Percentiles rank a stretch among this genome's conserved stretches.
Evolutionary conservation across 1,140 invertebrate genomes (phyloP).

Genomic region (Drosophila bocki): DNA sequence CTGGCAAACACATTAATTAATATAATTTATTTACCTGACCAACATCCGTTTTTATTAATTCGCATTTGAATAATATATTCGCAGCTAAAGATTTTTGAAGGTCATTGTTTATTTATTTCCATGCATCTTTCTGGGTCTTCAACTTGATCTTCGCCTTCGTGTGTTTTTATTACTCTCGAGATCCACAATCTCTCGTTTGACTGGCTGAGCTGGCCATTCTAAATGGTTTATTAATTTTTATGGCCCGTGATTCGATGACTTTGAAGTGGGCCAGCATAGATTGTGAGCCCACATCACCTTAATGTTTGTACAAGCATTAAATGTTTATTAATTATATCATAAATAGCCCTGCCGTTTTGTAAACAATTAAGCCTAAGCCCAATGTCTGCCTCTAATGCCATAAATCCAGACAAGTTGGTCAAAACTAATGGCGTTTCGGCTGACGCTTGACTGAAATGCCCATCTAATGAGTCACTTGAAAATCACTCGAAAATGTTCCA

Average conservation of each 20-base stretch:
- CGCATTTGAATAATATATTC: slow-evolving; percentile 33
- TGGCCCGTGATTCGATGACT: slow-evolving; percentile 46
- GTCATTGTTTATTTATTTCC: slow-evolving; percentile 48
- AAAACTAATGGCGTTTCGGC: slow-evolving; percentile 37
- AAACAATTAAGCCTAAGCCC: slow-evolving; percentile 32
- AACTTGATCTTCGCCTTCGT: slow-evolving; percentile 53
- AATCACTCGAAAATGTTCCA: slow-evolving; percentile 21
- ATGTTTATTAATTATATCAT: slow-evolving; percentile 55
- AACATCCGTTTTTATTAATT: slow-evolving; percentile 23
- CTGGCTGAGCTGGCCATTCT: slow-evolving; percentile 51
- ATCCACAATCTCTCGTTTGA: slow-evolving; percentile 59
- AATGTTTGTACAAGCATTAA: slow-evolving; percentile 27
- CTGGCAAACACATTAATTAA: background rate
- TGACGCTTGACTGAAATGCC: slow-evolving; percentile 45
- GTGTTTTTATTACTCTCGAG: slow-evolving; percentile 54
- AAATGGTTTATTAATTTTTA: slow-evolving; percentile 54
- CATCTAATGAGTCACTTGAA: slow-evolving; percentile 50
- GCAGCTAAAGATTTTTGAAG: slow-evolving; percentile 50
- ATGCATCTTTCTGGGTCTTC: slow-evolving; percentile 47
- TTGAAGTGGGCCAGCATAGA: slow-evolving; percentile 54
- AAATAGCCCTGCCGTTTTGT: slow-evolving; percentile 43
- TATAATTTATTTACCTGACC: slow-evolving; percentile 24
- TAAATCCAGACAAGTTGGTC: slow-evolving; percentile 20
- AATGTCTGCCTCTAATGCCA: slow-evolving; percentile 32
- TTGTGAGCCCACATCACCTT: slow-evolving; percentile 25